Base-by-base conservation (phyloP, 2,888 invertebrate species). In the Gryllus longicercus region DNA sequence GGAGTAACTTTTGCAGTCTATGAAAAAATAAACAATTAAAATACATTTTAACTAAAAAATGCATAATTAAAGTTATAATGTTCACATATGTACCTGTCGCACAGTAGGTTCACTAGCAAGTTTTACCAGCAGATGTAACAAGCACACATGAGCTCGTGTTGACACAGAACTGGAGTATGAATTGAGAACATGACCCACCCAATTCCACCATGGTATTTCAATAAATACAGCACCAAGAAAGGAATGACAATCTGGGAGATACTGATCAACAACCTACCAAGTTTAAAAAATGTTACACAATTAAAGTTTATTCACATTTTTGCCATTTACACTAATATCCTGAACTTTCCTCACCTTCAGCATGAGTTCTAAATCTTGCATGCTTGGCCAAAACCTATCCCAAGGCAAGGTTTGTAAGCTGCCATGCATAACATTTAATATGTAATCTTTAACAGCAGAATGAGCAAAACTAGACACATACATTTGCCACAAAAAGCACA, bases 211-310 rank as follows among this genome's bases (percentile, higher is more conserved):
- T 78, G 91, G 88, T 8, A 94, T 87, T 79, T 91, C 90, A 81
- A 92, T 89, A 84, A 94, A 92, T 21, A 95, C 89, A 82, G 91
- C 90, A 0, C 93, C 93, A 81, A 94, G 86, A 86, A 95, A 93
- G 23, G 91, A 88, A 86, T 94, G 94, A 82, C 92, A 91, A 82
- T 92, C 91, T 0, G 93, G 93, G 76, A 93, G 85, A 85, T 91
- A 93, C 84, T 92, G 90, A 83, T 92, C 91, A 1, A 90, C 88
- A 10, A 92, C 89, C 89, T 89, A 82, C 0, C 80, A 81, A 81
- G 18, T 21, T 50, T 80, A 82, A 83, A 51, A 49, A 76, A 2
- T 23, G 77, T 50, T 51, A 50, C 23, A 80, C 49, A 38, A n/a
- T 38, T 25, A 18, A 78, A 78, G 50, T 78, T 12, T 78, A 50